These are phyloP conservation scores for Bombylius discolor DNA, from an alignment of 2,888 invertebrate species.

Conservation along the genomic window DNA sequence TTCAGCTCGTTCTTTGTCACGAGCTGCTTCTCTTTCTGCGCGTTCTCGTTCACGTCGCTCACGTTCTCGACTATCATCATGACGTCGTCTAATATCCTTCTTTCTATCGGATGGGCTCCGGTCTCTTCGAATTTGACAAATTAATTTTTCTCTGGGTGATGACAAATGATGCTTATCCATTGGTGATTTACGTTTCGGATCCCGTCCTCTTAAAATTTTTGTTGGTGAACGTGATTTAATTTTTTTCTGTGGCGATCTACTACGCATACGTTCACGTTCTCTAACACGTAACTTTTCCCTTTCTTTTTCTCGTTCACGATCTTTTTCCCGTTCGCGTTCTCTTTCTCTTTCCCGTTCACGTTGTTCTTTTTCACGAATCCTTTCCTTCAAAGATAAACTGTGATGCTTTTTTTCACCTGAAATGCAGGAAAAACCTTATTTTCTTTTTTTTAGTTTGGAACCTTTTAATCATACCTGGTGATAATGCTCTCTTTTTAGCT, in stretches of 20 bases:
- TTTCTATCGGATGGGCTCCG: slow-evolving; percentile 23
- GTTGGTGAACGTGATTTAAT: slow-evolving; percentile 41
- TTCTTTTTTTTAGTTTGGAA: too few relatives aligned
- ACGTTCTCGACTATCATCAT: slow-evolving; percentile 41
- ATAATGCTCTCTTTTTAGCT: slow-evolving; percentile 25
- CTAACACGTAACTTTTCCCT: slow-evolving; percentile 37
- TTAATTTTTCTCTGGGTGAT: slow-evolving; percentile 34
- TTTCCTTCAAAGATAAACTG: slow-evolving; percentile 29
- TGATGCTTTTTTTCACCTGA: slow-evolving; percentile 27
- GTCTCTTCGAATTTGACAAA: slow-evolving; percentile 32
- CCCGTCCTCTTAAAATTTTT: slow-evolving; percentile 39
- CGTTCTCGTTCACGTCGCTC: slow-evolving; percentile 43
- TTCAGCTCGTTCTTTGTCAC: slow-evolving; percentile 52
- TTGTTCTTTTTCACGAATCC: slow-evolving; percentile 20
- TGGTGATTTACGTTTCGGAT: slow-evolving; percentile 33
- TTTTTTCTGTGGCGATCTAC: slow-evolving; percentile 39
- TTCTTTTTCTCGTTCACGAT: slow-evolving; percentile 41
- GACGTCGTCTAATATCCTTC: slow-evolving; percentile 24
- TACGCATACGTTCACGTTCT: slow-evolving; percentile 38
- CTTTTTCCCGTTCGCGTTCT: slow-evolving; percentile 39
- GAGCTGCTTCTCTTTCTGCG: slow-evolving; percentile 42
- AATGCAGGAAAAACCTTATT: too few relatives aligned
- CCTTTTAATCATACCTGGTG: slow-evolving; percentile 11
- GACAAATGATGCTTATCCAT: slow-evolving; percentile 27
- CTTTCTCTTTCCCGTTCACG: slow-evolving; percentile 39